Evolutionary conservation across 1,140 invertebrate genomes (phyloP).

Genomic region (Ditylenchus dipsaci): DNA sequence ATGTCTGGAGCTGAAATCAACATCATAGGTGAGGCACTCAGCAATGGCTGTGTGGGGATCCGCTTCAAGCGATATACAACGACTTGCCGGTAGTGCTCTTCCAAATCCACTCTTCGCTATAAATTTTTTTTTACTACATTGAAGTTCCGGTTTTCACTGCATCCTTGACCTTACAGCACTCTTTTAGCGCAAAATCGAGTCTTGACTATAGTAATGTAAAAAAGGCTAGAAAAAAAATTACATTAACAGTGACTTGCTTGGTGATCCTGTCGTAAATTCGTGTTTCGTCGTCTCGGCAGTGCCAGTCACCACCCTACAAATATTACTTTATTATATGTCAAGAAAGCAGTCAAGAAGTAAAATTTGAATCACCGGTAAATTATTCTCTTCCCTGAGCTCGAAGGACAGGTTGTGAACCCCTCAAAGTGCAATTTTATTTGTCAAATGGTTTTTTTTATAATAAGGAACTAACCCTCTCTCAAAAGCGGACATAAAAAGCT

Average conservation of each 20-base stretch:
- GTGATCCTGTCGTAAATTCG: constrained; percentile 24
- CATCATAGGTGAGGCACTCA: constrained; percentile 4
- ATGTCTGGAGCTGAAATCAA: constrained; percentile 6
- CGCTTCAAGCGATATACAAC: constrained; percentile 25
- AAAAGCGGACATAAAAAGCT: constrained; percentile 37
- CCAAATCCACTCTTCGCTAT: constrained; percentile 33
- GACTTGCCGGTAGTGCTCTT: constrained; percentile 41
- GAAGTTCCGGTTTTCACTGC: no score
- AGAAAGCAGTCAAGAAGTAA: no score
- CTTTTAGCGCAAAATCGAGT: no score
- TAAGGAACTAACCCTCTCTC: not conserved
- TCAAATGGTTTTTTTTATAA: no score
- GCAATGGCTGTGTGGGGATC: constrained; percentile 1
- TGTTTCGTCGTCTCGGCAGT: constrained; percentile 21
- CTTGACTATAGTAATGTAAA: no score
- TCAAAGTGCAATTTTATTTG: no score
- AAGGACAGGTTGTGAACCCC: constrained; percentile 37
- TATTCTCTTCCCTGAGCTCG: constrained; percentile 31
- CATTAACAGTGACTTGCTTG: constrained; percentile 23
- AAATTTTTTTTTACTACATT: no score
- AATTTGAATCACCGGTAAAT: not conserved
- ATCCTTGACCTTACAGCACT: no score
- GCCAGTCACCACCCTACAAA: constrained; percentile 24
- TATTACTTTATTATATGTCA: no score
- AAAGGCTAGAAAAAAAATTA: not conserved